Base-by-base conservation (phyloP, 2,113 vertebrate genomes). In the Otus sunia region DNA sequence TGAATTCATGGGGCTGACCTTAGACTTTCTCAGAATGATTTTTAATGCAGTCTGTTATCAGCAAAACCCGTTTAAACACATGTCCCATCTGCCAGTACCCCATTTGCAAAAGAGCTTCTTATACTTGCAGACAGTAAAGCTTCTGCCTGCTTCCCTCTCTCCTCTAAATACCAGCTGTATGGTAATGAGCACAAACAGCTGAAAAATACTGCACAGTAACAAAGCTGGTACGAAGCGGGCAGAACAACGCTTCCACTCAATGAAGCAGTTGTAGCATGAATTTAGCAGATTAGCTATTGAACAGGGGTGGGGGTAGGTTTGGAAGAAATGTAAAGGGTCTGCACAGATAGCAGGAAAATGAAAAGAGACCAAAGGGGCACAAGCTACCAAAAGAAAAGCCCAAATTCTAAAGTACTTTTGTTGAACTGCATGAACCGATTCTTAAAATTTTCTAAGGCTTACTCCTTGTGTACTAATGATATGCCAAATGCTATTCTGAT, bases 81-180 rank as follows among this genome's bases (percentile, higher is more conserved):
- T 98, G 97, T 97, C 98, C 99, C 99, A 99, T 99, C 99, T 99
- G 99, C 98, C 98, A 98, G 86, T 76, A 97, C 96, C 98, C 98
- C 96, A 97, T 98, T 97, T 98, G 98, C 97, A 98, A 98, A 97
- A 98, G 97, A 98, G 98, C 98, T 98, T 97, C 98, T 98, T 98
- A 98, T 98, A 98, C 97, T 98, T 97, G 96, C 97, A 98, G 97
- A 98, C 97, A 97, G 98, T 94, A 97, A 97, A 98, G 98, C 98
- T 98, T 98, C 98, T 98, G 98, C 98, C 97, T 98, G 98, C 97
- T 97, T 98, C 98, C 97, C 98, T 97, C 98, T 98, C 98, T 97
- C 98, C 98, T 98, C 98, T 98, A 98, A 98, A 98, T 98, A 98
- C 99, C 99, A 99, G 99, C 99, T 99, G 99, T 99, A 99, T 99